Percentiles rank a stretch among this genome's conserved stretches.
Evolutionary conservation across 1,140 invertebrate genomes (phyloP).

Genomic region (Euwallacea fornicatus): DNA sequence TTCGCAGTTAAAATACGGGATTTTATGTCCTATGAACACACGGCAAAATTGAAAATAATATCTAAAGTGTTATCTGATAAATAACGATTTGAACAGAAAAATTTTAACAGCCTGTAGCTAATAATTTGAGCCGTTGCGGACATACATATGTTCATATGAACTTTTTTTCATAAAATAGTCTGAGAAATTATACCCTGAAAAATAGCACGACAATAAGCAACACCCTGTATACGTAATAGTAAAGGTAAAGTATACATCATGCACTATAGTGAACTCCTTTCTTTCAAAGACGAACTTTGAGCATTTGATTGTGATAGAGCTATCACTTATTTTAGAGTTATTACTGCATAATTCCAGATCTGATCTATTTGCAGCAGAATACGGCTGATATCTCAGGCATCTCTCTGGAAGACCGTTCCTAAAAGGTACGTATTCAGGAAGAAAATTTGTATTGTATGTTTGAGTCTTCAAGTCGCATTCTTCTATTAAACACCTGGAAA

Average conservation of each 20-base stretch:
- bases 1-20: no score
- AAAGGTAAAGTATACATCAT: constrained; percentile 44
- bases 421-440: constrained; percentile 56
- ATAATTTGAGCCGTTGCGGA: no score
- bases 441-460: constrained; percentile 58
- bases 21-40: no score
- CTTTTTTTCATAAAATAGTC: no score
- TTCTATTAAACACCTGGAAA: constrained; percentile 62
- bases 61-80: no score
- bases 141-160: no score
- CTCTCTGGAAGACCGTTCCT: constrained; percentile 38
- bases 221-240: neutral
- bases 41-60: no score
- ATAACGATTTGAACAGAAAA: no score
- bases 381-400: constrained; percentile 32
- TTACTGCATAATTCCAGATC: neutral
- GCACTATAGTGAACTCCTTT: constrained; percentile 53
- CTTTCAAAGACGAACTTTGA: constrained; percentile 56
- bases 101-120: no score
- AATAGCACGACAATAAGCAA: no score
- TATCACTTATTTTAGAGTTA: neutral
- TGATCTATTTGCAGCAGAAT: neutral
- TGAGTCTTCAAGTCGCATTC: constrained; percentile 58
- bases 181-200: no score
- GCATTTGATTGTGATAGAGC: constrained; percentile 47